phyloP scores from a whole-genome alignment of 2,797 vertebrate species.

The Poecilia picta region DNA sequence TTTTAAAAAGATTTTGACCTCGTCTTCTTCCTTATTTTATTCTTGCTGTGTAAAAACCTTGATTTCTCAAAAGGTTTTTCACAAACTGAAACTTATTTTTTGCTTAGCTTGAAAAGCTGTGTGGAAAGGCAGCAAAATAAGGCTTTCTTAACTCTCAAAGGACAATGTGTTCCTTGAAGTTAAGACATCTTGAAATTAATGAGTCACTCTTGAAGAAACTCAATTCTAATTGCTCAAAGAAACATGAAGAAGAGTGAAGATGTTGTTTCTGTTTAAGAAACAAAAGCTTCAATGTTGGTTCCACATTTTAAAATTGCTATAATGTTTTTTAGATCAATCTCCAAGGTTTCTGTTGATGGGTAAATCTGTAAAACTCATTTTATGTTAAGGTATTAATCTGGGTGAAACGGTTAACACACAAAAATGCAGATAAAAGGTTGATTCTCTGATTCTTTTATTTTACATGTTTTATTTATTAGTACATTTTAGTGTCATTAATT shows the following conservation, averaged over 20 bases:
- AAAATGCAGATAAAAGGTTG: not conserved
- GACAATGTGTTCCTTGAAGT: constrained; percentile 7
- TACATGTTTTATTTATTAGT: too few species aligned
- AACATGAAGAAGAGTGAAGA: not conserved
- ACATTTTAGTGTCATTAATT: not conserved
- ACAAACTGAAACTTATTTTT: constrained; percentile 28
- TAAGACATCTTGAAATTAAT: constrained; percentile 4
- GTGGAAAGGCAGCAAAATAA: constrained; percentile 5
- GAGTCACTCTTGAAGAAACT: constrained; percentile 4
- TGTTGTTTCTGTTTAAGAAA: not conserved
- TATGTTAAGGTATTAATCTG: not conserved
- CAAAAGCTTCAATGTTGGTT: not conserved
- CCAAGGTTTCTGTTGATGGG: constrained; percentile 4
- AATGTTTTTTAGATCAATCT: constrained; percentile 1
- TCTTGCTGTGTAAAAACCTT: constrained; percentile 11
- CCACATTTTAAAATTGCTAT: not conserved
- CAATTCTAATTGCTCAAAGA: constrained; percentile 6
- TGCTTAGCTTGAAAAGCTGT: constrained; percentile 24
- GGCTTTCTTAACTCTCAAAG: constrained; percentile 1
- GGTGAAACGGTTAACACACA: constrained; percentile 39
- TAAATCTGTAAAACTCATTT: not conserved
- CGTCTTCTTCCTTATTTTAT: constrained; percentile 2
- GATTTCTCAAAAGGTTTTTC: constrained; percentile 51
- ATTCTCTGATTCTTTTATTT: not conserved
- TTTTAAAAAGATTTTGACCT: not conserved